Conservation (phyloP, 1,140 invertebrate species). For the Maconellicoccus hirsutus region DNA sequence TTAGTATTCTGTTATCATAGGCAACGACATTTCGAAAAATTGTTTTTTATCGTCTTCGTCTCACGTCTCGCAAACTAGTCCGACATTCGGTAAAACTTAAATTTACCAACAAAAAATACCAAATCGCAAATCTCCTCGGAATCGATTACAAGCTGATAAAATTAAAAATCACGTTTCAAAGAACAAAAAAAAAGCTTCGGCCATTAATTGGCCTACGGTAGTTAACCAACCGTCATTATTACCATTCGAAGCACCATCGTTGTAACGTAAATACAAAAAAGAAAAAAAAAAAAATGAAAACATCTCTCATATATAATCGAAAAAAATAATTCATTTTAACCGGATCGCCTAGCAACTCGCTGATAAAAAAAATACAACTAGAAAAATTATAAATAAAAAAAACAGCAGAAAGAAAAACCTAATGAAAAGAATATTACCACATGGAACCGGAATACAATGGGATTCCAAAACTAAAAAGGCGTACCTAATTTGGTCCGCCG, state of each 20-base stretch:
- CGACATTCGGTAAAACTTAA: too few species aligned
- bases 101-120: too few species aligned
- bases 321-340: not conserved
- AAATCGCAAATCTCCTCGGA: too few species aligned
- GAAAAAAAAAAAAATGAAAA: not conserved
- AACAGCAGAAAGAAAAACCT: not conserved
- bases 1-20: too few species aligned
- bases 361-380: not conserved
- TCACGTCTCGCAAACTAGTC: too few species aligned
- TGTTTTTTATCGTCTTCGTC: too few species aligned
- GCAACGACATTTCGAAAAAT: too few species aligned
- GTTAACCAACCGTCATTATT: not conserved
- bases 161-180: not conserved
- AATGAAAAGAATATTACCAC: conserved; percentile 9
- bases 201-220: not conserved
- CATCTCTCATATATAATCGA: not conserved
- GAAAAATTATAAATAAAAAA: not conserved
- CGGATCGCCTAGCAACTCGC: not conserved
- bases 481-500: not conserved
- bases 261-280: not conserved
- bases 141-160: not conserved
- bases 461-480: conserved; percentile 8
- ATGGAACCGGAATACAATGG: not conserved
- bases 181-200: not conserved
- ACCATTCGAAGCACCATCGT: not conserved